Evolutionary conservation across 2,888 invertebrate genomes (phyloP).

Genomic region (Chalcis sispes): DNA sequence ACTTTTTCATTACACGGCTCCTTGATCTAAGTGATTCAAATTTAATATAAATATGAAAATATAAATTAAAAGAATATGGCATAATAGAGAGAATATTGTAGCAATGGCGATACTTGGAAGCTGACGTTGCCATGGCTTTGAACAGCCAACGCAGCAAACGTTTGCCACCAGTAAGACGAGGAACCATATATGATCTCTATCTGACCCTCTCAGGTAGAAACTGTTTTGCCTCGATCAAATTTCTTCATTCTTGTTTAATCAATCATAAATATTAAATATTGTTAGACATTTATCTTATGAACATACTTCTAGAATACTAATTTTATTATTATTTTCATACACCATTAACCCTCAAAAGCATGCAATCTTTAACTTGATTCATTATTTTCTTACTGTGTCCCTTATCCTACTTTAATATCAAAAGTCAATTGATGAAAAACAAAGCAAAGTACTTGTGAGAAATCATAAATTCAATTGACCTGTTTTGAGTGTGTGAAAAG

Average conservation of each 20-base stretch:
- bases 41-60: slow-evolving; percentile 56
- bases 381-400: slow-evolving; percentile 12
- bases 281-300: slow-evolving; percentile 42
- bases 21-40: slow-evolving; percentile 27
- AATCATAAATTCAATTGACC: background rate
- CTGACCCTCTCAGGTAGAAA: slow-evolving; percentile 91
- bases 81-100: slow-evolving; percentile 73
- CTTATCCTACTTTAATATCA: slow-evolving; percentile 3
- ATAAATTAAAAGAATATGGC: slow-evolving; percentile 59
- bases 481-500: slow-evolving; percentile 31
- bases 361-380: slow-evolving; percentile 2
- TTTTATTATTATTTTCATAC: slow-evolving; percentile 48
- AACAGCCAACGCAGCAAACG: slow-evolving; percentile 86
- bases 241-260: slow-evolving; percentile 43
- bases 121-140: slow-evolving; percentile 83
- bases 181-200: slow-evolving; percentile 89
- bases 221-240: slow-evolving; percentile 63
- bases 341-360: slow-evolving; percentile 56
- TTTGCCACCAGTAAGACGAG: slow-evolving; percentile 89
- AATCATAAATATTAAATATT: slow-evolving; percentile 48
- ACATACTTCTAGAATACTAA: slow-evolving; percentile 51
- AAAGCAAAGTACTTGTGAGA: slow-evolving; percentile 8
- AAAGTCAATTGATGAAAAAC: slow-evolving; percentile 10
- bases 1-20: slow-evolving; percentile 12
- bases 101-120: slow-evolving; percentile 82